Evolutionary conservation across 2,113 vertebrate genomes (phyloP), one percentile per base, ranked within the genome.

Genomic region (Pseudopipra pipra): DNA sequence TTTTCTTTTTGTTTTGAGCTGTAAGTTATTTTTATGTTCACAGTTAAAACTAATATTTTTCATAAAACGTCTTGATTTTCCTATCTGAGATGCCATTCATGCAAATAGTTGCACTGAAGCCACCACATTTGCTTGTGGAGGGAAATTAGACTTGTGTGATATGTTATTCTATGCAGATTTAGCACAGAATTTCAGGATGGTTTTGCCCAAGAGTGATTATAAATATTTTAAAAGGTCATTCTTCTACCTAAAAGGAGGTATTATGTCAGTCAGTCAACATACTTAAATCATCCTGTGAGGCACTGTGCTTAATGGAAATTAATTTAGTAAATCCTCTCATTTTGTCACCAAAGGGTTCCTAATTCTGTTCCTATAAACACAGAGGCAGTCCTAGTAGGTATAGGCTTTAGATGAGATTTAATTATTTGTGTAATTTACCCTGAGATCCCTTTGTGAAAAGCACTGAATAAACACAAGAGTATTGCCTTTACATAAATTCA

Each of bases 221-320:
- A 95, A 96, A 71, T 95, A 86, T 95, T 85, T 95, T 63, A n/a
- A 95, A 92, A 95, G 46, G 51, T 90, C 33, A 39, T 93, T 94
- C 90, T 88, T 83, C 85, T 88, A 77, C 11, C 88, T 90, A 85
- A 85, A 92, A 90, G 21, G 39, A 67, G 8, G 16, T 62, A 75
- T 82, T 94, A 58, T 37, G 43, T 77, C 90, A 80, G 35, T 91
- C 86, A 85, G 56, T 51, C 44, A 74, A 52, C 55, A 31, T 54
- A 66, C 21, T 63, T 87, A 71, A 47, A 84, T 41, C 37, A 77
- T 30, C 9, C 67, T 68, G 17, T 44, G 71, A 51, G 71, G 31
- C 46, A 73, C 56, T 51, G 43, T 83, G 46, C 86, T 92, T 92
- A 80, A 84, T 77, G 51, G 79, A 90, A 94, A 84, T 74, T 76